Conservation (phyloP, 2,113 vertebrate species). For the Vombatus ursinus region DNA sequence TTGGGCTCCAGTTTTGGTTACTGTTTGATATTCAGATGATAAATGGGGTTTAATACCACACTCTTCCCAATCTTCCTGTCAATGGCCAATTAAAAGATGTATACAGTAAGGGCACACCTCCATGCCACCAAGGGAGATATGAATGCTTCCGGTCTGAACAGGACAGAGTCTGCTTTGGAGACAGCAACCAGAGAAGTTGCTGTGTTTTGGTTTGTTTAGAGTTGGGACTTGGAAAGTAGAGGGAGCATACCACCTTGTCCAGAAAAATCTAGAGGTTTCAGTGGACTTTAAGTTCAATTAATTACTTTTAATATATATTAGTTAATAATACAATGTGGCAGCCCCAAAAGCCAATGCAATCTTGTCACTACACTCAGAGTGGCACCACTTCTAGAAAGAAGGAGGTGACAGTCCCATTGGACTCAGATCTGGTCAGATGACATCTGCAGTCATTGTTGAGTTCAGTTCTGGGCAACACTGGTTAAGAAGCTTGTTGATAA, state of each 20-base stretch:
- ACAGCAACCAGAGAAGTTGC: not conserved
- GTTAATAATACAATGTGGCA: not conserved
- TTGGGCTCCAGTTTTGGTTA: not conserved
- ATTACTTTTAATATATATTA: not conserved
- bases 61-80: not conserved
- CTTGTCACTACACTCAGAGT: not conserved
- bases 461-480: not conserved
- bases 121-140: not conserved
- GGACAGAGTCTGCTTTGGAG: not conserved
- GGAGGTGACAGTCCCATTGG: not conserved
- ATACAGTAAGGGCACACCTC: no score
- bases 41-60: not conserved
- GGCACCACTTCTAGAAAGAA: not conserved
- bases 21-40: not conserved
- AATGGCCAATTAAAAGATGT: not conserved
- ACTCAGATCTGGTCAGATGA: not conserved
- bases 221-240: not conserved
- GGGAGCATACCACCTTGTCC: not conserved
- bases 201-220: not conserved
- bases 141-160: not conserved
- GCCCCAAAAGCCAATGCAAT: not conserved
- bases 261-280: not conserved
- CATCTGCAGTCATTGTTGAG: not conserved
- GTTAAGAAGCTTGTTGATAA: not conserved
- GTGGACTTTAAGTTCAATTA: not conserved